phyloP scores from a whole-genome alignment of 37 sponge, comb jelly and placozoan species.

The Dysidea cf. avara region DNA sequence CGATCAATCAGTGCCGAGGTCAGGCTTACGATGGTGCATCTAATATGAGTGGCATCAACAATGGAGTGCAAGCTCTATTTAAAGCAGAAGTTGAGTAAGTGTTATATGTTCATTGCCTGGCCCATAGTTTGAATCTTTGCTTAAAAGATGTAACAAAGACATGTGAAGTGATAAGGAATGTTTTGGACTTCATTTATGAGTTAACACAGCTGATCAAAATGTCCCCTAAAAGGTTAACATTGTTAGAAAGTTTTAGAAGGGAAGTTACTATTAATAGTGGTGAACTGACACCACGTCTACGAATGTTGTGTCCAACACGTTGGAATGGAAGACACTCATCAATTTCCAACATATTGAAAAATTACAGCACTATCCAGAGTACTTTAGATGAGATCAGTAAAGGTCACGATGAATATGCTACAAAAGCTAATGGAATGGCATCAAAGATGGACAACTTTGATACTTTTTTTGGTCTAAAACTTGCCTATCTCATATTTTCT shows the following conservation, averaged over 20 bases:
- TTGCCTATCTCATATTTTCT: slow-evolving; percentile 41
- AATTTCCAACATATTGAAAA: slow-evolving; percentile 37
- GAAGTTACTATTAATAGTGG: slow-evolving; percentile 14
- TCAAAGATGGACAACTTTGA: slow-evolving; percentile 8
- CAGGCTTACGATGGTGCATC: slow-evolving; percentile 53
- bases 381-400: slow-evolving; percentile 6
- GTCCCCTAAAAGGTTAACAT: slow-evolving; percentile 1
- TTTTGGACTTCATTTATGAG: slow-evolving; percentile 37
- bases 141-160: slow-evolving; percentile 40
- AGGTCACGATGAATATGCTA: slow-evolving; percentile 45
- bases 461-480: slow-evolving; percentile 46
- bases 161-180: slow-evolving; percentile 19
- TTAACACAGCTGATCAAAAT: slow-evolving; percentile 10
- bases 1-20: slow-evolving; percentile 48
- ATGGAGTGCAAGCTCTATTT: slow-evolving; percentile 39
- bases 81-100: slow-evolving; percentile 5
- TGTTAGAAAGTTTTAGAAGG: slow-evolving; percentile 14
- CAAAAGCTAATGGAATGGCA: slow-evolving; percentile 45
- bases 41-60: slow-evolving; percentile 50
- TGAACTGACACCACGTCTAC: too few relatives aligned
- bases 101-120: slow-evolving; percentile 66
- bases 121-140: slow-evolving; percentile 51
- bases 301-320: slow-evolving; percentile 15
- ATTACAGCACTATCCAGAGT: slow-evolving; percentile 24
- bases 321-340: slow-evolving; percentile 52